Base-by-base conservation (phyloP, 2,113 vertebrate genomes). In the Hylia prasina region DNA sequence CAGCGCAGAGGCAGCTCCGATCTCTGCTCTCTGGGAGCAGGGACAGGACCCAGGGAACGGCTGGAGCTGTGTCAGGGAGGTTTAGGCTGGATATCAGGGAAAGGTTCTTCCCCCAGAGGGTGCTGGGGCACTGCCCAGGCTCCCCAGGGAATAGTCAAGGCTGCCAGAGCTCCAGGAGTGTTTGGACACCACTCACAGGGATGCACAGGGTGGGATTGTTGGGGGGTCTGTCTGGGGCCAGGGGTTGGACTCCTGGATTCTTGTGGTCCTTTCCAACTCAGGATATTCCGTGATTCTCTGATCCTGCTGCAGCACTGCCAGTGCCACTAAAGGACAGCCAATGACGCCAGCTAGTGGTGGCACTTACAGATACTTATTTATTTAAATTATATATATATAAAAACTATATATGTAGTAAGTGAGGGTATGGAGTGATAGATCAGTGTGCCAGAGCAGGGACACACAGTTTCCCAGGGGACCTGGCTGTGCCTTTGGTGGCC, bases 271-370 rank as follows among this genome's bases (percentile, higher is more conserved):
- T 48, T 70, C 79, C 79, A 61, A 0, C 35, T 56, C 79, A 11
- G 63, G 54, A 28, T 42, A 24, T 37, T 76, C 7, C 0, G 25
- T 9, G 33, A 3, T 30, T 51, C 76, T 27, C 27, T 24, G 70
- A 16, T 63, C 35, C 42, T 91, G 84, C 92, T 71, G 95, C 90
- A 39, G 87, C 91, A 0, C 48, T 15, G 45, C 73, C 1, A 0
- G 48, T 11, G 89, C 56, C 61, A 0, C 65, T 15, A 82, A 94
- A 94, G 90, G 57, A 33, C 7, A 63, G 88, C 70, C 85, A 93
- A 96, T 28, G 72, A 82, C 95, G 96, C 96, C 96, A 65, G 94
- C 96, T 97, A 97, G 96, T 85, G 96, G 96, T 33, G 53, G 82
- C 40, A 33, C 28, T 70, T 30, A 7, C 2, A 28, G 58, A 5